Percentiles rank a stretch among this genome's conserved stretches.
Conservation (phyloP, 2,797 vertebrate species). For the Malurus leucopterus region DNA sequence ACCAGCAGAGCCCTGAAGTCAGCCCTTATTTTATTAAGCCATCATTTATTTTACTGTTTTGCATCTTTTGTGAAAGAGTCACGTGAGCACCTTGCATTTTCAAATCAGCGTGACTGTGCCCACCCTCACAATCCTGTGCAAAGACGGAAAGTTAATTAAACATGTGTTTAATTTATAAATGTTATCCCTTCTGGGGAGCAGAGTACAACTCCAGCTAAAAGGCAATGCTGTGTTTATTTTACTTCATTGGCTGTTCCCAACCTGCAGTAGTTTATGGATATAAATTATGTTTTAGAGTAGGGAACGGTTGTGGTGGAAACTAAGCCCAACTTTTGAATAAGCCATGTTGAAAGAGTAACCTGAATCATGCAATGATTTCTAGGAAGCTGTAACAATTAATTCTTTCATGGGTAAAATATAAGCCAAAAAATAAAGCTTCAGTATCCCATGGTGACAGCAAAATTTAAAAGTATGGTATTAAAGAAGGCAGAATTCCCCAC, state of each 20-base stretch:
- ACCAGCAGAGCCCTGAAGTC: not conserved
- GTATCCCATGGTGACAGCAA: constrained; percentile 35
- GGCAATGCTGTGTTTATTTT: constrained; percentile 34
- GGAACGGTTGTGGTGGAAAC: constrained; percentile 1
- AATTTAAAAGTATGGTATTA: constrained; percentile 8
- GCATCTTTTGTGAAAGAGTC: not conserved
- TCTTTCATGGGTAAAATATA: constrained; percentile 19
- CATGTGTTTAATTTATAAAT: constrained; percentile 48
- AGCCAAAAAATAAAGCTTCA: constrained; percentile 20
- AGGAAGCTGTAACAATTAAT: constrained; percentile 45
- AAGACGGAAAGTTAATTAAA: constrained; percentile 41
- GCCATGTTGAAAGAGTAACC: constrained; percentile 1
- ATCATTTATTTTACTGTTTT: not conserved
- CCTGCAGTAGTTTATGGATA: not conserved
- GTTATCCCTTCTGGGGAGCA: constrained; percentile 36
- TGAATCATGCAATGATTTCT: constrained; percentile 25
- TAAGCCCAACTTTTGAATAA: not conserved
- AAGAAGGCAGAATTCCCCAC: constrained; percentile 11
- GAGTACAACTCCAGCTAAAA: constrained; percentile 34
- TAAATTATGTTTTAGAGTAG: constrained; percentile 27
- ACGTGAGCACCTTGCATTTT: not conserved
- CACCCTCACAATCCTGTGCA: not conserved
- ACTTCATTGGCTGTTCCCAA: not conserved
- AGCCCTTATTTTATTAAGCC: not conserved
- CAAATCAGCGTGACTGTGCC: not conserved